Evolutionary conservation across 2,888 invertebrate species (phyloP), one percentile per base, ranked within the genome.

Genomic region (Drosophila fungiperda): DNA sequence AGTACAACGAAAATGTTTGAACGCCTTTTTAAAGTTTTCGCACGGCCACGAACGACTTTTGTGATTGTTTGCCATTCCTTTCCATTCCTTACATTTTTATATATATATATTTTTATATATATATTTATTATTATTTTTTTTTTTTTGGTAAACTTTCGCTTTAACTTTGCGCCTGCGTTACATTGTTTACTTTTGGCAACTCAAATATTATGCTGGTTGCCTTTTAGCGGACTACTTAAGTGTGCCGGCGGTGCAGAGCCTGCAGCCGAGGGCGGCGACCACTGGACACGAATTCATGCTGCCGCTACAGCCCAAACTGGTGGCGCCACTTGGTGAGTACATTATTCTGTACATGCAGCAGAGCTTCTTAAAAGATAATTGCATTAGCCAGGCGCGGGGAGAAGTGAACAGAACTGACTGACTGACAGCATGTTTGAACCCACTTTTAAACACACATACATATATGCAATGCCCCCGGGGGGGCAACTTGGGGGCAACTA

Each of bases 201-300:
- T 76, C 50, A 66, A 69, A 77, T 42, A 78, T 68, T 68, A 66
- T 73, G 50, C 57, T 83, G 72, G 63, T 74, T 58, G 76, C 68
- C 57, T 82, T 85, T 67, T 67, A 95, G 95, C 95, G 87, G 95
- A 95, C 92, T 95, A 92, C 78, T 89, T 93, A 77, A 93, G 89
- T 78, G 93, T 93, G 72, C 93, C 95, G 73, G 89, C 92, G 48
- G 90, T 93, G 70, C 87, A 95, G 82, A 95, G 96, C 82, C 92
- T 96, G 82, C 95, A 95, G 93, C 96, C 96, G 54, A 93, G 96
- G 78, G 95, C 96, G 78, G 95, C 96, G 57, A 96, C 96, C 80
- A 96, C 95, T 42, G 96, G 95, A 72, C 95, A 95, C 92, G 95
- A 95, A 89, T 95, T 95, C 79, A 94, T 96, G 93, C 94, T 96